Percentiles rank a stretch among this genome's conserved stretches.
phyloP scores from a whole-genome alignment of 2,113 vertebrate species.

The Piaya cayana region DNA sequence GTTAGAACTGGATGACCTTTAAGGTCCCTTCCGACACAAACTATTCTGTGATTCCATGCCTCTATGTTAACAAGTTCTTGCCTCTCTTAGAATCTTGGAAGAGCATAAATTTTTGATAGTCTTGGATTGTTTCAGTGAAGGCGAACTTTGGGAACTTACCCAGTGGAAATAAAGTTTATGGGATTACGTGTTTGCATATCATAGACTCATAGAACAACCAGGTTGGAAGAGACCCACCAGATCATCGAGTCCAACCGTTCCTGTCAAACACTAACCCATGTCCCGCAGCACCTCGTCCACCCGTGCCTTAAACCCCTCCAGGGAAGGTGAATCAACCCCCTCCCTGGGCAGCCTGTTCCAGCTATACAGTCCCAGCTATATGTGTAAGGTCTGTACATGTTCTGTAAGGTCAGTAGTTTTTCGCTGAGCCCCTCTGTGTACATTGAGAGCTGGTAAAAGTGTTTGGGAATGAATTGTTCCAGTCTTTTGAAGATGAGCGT shows the following conservation, averaged over 20 bases:
- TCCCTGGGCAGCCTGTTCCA: too few relatives aligned
- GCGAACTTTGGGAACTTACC: background rate
- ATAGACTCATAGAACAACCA: too few relatives aligned
- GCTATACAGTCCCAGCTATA: background rate
- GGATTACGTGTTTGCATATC: background rate
- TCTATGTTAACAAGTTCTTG: background rate
- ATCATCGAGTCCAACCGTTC: too few relatives aligned
- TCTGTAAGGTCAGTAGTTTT: background rate
- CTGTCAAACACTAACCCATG: too few relatives aligned
- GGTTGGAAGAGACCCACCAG: too few relatives aligned
- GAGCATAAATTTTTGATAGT: background rate
- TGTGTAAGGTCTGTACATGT: background rate
- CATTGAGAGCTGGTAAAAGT: background rate
- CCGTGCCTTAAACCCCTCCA: too few relatives aligned
- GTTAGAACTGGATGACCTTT: too few relatives aligned
- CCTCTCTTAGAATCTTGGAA: background rate
- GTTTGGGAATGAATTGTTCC: background rate
- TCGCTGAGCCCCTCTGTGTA: accelerated
- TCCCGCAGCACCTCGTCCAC: too few relatives aligned
- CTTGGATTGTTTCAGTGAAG: background rate
- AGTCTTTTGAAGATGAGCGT: background rate
- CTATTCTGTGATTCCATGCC: too few relatives aligned
- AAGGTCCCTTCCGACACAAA: too few relatives aligned
- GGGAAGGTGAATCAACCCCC: too few relatives aligned
- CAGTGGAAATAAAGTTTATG: background rate